Evolutionary conservation across 2,113 vertebrate species (phyloP).

Genomic region (Gnathonemus longibarbis): DNA sequence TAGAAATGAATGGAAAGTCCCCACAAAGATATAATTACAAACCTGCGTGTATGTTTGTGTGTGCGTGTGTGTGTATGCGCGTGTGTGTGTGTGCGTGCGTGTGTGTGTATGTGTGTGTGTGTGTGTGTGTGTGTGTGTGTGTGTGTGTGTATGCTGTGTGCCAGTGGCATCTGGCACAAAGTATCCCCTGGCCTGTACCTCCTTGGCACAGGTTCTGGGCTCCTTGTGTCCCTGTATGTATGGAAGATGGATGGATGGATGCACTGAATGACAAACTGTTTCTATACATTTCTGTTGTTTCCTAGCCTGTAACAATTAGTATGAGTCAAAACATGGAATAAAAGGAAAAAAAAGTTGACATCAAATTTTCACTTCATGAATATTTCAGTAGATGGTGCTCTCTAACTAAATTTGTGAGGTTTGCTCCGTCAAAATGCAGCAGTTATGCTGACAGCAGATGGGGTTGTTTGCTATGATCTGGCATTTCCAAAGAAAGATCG

Average conservation of each 20-base stretch:
- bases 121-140: not conserved
- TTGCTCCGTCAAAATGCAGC: not conserved
- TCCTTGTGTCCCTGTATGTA: not conserved
- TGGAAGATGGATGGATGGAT: not conserved
- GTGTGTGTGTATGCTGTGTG: not conserved
- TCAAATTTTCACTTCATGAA: conserved; percentile 12
- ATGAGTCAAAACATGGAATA: not conserved
- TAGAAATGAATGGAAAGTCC: not conserved
- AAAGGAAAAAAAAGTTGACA: not conserved
- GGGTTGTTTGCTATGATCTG: not conserved
- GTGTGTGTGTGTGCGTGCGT: no score
- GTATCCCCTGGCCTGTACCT: not conserved
- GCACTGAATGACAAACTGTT: not conserved
- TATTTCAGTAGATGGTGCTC: conserved; percentile 42
- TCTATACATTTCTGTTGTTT: not conserved
- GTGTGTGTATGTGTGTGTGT: no score
- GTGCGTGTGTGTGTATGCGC: no score
- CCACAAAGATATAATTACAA: not conserved
- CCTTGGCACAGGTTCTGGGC: not conserved
- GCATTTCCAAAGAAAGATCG: not conserved
- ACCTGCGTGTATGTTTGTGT: not conserved
- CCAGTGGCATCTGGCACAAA: not conserved
- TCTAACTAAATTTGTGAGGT: conserved; percentile 8
- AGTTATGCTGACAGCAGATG: not conserved
- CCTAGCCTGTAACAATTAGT: not conserved